phyloP scores from a whole-genome alignment of 2,113 vertebrate species.

The Myotis davidii region DNA sequence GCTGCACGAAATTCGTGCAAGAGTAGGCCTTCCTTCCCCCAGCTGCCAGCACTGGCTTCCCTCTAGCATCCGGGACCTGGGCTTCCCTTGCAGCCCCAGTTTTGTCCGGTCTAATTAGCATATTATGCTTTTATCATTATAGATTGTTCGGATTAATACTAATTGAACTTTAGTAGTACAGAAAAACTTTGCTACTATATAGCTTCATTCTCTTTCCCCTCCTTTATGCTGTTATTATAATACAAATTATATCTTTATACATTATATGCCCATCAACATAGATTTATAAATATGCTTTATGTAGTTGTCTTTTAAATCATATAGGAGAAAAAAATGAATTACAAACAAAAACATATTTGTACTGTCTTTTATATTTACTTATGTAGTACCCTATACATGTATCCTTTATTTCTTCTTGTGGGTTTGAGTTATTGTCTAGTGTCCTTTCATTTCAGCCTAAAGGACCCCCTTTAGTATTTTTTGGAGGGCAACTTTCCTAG shows the following conservation, averaged over 20 bases:
- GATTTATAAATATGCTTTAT: constrained; percentile 27
- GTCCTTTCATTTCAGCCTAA: constrained; percentile 8
- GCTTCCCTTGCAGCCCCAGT: no score
- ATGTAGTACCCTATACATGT: not conserved
- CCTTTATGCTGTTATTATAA: not conserved
- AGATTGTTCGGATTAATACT: constrained; percentile 22
- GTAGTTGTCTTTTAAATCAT: constrained; percentile 41
- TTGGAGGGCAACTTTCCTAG: constrained; percentile 4
- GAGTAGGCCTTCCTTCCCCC: no score
- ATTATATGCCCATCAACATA: not conserved
- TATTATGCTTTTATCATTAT: no score
- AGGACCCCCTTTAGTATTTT: constrained; percentile 16
- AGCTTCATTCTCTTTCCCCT: not conserved
- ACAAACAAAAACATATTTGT: constrained; percentile 15
- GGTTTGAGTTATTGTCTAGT: not conserved
- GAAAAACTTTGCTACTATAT: constrained; percentile 14
- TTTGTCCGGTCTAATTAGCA: no score
- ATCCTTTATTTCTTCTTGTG: not conserved
- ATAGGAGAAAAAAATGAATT: not conserved
- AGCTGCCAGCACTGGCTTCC: no score
- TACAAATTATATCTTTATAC: constrained; percentile 22
- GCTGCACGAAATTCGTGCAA: no score
- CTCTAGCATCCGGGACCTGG: no score
- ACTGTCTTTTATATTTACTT: constrained; percentile 45
- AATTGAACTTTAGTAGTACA: constrained; percentile 7